Evolutionary conservation across 2,797 vertebrate species (phyloP).

Genomic region (Pelodytes ibericus): DNA sequence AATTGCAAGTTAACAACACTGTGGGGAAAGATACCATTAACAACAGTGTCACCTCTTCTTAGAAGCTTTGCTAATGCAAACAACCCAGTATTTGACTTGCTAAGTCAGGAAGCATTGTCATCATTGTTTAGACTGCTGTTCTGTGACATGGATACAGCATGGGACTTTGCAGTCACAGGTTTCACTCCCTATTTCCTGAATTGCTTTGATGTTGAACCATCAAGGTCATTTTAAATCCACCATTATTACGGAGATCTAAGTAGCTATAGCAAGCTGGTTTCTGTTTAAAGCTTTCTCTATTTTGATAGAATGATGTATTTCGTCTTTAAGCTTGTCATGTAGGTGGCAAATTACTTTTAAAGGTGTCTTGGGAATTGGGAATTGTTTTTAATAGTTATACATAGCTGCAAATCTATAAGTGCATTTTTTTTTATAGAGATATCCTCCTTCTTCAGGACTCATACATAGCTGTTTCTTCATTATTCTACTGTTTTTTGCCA

Average conservation of each 20-base stretch:
- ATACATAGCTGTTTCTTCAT: too few relatives aligned
- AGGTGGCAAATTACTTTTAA: too few relatives aligned
- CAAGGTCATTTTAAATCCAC: not conserved
- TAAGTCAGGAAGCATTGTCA: slow-evolving; percentile 27
- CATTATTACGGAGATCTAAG: not conserved
- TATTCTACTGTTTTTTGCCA: too few relatives aligned
- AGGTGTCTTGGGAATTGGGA: too few relatives aligned
- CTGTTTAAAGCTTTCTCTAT: too few relatives aligned
- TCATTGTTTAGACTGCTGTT: slow-evolving; percentile 36
- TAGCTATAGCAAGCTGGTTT: not conserved
- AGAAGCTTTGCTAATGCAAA: slow-evolving; percentile 31
- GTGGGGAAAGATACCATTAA: not conserved
- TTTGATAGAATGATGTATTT: too few relatives aligned
- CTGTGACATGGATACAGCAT: slow-evolving; percentile 27
- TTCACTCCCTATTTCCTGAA: slow-evolving; percentile 1
- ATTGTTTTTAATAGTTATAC: too few relatives aligned
- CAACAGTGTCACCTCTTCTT: slow-evolving; percentile 35
- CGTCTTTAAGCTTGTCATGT: too few relatives aligned
- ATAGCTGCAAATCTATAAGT: too few relatives aligned
- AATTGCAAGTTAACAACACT: slow-evolving; percentile 2
- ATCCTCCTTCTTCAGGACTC: too few relatives aligned
- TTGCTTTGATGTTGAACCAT: not conserved
- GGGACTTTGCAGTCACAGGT: slow-evolving; percentile 4
- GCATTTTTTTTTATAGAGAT: too few relatives aligned
- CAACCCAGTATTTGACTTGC: slow-evolving; percentile 35